These are phyloP conservation scores for Drosophila triauraria DNA, from an alignment of 1,140 invertebrate genomes.

Conservation along the genomic window DNA sequence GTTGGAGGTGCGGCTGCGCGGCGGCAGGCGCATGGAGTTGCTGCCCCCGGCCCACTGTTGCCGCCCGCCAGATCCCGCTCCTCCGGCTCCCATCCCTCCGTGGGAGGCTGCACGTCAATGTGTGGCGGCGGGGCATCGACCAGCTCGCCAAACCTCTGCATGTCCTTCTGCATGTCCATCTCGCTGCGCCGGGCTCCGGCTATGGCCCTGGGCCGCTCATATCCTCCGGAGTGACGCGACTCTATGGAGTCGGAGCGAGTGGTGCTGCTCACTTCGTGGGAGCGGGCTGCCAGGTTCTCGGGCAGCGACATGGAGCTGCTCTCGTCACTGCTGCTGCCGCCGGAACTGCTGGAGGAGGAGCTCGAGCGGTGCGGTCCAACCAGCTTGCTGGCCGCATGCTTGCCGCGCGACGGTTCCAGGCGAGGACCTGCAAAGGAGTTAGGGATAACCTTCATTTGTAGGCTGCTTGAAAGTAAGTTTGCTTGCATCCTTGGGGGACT, in stretches of 20 bases:
- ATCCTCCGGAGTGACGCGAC: constrained; percentile 78
- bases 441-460: neutral
- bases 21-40: constrained; percentile 67
- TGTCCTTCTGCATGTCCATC: constrained; percentile 78
- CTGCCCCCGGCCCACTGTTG: constrained; percentile 50
- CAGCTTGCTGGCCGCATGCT: constrained; percentile 47
- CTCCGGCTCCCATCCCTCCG: constrained; percentile 36
- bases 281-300: constrained; percentile 50
- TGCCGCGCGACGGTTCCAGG: constrained; percentile 54
- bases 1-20: constrained; percentile 76
- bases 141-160: constrained; percentile 65
- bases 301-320: constrained; percentile 71
- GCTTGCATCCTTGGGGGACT: neutral
- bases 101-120: constrained; percentile 78
- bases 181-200: constrained; percentile 78
- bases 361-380: constrained; percentile 51
- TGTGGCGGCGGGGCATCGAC: constrained; percentile 64
- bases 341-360: constrained; percentile 66
- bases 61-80: constrained; percentile 11
- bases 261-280: constrained; percentile 74
- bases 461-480: too few relatives aligned
- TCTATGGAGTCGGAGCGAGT: constrained; percentile 79
- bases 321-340: constrained; percentile 61
- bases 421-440: constrained; percentile 58
- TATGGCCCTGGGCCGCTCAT: constrained; percentile 69